Evolutionary conservation across 2,113 vertebrate genomes (phyloP).

Genomic region (Tricholaema leucomelas): DNA sequence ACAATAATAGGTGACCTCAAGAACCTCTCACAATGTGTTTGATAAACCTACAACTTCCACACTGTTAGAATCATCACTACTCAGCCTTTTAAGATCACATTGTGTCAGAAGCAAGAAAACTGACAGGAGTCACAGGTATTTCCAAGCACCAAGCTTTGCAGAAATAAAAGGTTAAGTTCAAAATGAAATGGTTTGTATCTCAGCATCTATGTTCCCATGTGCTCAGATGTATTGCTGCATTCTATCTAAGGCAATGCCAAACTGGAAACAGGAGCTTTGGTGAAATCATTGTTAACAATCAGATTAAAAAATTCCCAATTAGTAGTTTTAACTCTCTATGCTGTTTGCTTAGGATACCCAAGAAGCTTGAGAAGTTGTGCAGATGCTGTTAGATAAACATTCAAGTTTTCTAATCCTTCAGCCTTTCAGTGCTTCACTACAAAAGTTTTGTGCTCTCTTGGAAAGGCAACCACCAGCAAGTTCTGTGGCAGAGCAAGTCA

Average conservation of each 20-base stretch:
- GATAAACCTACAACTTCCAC: neutral
- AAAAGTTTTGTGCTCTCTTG: neutral
- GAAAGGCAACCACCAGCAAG: neutral
- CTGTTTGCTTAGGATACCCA: neutral
- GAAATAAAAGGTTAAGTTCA: neutral
- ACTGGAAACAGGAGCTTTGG: neutral
- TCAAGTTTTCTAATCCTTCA: neutral
- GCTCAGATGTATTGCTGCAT: neutral
- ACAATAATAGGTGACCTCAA: neutral
- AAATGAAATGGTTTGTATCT: neutral
- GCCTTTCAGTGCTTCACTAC: neutral
- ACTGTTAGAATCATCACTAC: neutral
- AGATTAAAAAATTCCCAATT: neutral
- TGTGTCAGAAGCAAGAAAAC: neutral
- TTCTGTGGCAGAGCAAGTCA: neutral
- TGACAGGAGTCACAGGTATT: neutral
- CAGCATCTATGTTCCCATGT: neutral
- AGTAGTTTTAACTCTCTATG: neutral
- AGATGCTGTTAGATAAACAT: neutral
- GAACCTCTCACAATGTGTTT: neutral
- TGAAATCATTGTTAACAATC: neutral
- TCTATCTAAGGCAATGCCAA: neutral
- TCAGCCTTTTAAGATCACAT: neutral
- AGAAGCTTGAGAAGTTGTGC: neutral
- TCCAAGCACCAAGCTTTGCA: neutral